Evolutionary conservation across 2,888 invertebrate species (phyloP), one percentile per base, ranked within the genome.

Genomic region (Autographa pulchrina): DNA sequence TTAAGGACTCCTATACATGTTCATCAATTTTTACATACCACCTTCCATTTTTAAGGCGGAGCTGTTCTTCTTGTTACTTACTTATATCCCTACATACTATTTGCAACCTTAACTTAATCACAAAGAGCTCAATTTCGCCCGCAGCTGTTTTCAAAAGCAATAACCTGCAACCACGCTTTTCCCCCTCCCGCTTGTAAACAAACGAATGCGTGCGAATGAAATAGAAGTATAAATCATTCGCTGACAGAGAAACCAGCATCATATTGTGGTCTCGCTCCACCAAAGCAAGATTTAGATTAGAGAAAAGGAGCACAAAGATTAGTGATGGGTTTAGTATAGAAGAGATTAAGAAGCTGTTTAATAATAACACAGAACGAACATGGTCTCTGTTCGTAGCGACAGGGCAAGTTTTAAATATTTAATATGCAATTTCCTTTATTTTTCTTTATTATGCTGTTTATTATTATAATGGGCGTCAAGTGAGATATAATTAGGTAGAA

Each of bases 21-120:
- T 95, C 95, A 96, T 96, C 93, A 96, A 96, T 96, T 96, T 96
- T 96, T 96, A 96, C 95, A 96, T 95, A 95, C 96, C 95, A 96
- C 95, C 96, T 96, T 95, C 96, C 95, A 96, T 95, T 96, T 96
- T 96, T 96, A 95, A 96, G 96, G 96, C 95, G 96, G 96, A 94
- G 95, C 94, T 95, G 94, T 92, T 93, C 91, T 94, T 94, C 90
- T 88, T 85, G 90, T 87, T 88, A 89, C 92, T 90, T 89, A 87
- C 84, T 85, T 77, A 72, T 65, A 72, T 73, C 0, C 0, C 1
- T 2, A 48, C 74, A 82, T 52, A 70, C 9, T 72, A 88, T 80
- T 75, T 69, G 87, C 83, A 62, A 70, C 86, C 74, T 68, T 90
- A 86, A 20, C 0, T 0, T 0, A 0, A 0, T 0, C 0, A 0